Base-by-base conservation (phyloP, 2,888 invertebrate genomes). In the Drosophila lutescens region DNA sequence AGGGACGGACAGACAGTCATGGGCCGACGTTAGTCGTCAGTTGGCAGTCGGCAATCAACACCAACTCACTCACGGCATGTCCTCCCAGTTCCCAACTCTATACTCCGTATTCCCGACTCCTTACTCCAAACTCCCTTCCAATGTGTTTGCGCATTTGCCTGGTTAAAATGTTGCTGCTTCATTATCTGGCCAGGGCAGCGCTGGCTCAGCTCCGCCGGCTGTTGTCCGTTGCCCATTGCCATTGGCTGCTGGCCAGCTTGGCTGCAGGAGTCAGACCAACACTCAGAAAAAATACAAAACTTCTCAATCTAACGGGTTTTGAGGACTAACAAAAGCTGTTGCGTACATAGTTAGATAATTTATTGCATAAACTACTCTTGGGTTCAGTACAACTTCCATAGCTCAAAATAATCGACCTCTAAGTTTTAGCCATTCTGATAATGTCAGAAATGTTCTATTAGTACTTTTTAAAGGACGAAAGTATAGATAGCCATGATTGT, bases 121-220 rank as follows among this genome's bases (percentile, higher is more conserved):
- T n/a, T 12, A 2, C 26, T 34, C 7, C 44, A 12, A n/a, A 34
- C 20, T 49, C n/a, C 20, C 51, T 15, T 23, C 50, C 65, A 54
- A 55, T 65, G 76, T 71, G 63, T 67, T 79, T 72, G 83, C 83
- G 86, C 80, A 76, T 84, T 86, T 86, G 86, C 66, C 86, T 86
- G 83, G 83, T 84, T 84, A 83, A 84, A 84, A 83, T 84, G 86
- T 84, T 83, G 86, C 83, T 86, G 86, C 83, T 84, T 84, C 86
- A 84, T 84, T 84, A 84, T 84, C 83, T 86, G 84, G 67, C 69
- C 84, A n/a, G 65, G 32, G 40, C 56, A 50, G 40, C 53, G 54
- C 53, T 34, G 66, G 53, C 66, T 63, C 66, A 53, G 53, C 55
- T 67, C 20, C 38, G 56, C 34, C 66, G 56, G 46, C 63, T 44